These are phyloP conservation scores for Panulirus ornatus DNA, from an alignment of 1,140 invertebrate species.

Conservation along the genomic window DNA sequence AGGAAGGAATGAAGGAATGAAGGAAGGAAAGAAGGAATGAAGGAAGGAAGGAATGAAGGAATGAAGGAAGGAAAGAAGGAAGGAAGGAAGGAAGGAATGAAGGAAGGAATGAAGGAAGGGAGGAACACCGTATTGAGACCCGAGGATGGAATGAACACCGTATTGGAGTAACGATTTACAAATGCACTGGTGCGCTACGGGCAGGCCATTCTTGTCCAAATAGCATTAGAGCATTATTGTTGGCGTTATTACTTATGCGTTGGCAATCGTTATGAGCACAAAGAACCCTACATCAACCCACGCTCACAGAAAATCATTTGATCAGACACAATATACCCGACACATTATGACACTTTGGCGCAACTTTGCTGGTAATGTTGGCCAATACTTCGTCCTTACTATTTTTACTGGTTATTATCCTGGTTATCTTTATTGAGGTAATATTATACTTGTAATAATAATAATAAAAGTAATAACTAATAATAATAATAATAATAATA, in stretches of 20 bases:
- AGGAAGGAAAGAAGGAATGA: neutral
- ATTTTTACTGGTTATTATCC: no score
- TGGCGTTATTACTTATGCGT: neutral
- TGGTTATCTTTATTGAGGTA: no score
- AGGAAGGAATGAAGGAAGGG: slow-evolving; percentile 37
- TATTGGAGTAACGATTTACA: no score
- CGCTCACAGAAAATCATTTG: neutral
- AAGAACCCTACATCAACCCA: neutral
- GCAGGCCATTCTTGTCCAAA: neutral
- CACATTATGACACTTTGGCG: no score
- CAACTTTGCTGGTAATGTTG: no score
- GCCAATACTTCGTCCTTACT: no score
- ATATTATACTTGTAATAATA: no score
- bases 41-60: slow-evolving; percentile 24
- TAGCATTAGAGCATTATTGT: neutral
- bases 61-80: slow-evolving; percentile 22
- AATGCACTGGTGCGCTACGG: no score
- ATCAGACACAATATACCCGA: neutral
- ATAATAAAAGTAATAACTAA: no score
- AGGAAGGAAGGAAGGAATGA: slow-evolving; percentile 39
- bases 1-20: neutral
- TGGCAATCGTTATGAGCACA: neutral
- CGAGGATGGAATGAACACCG: no score
- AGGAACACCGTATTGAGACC: neutral
- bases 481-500: no score